Evolutionary conservation across 2,797 vertebrate genomes (phyloP), one percentile per base, ranked within the genome.

Genomic region (Sebastes minor): DNA sequence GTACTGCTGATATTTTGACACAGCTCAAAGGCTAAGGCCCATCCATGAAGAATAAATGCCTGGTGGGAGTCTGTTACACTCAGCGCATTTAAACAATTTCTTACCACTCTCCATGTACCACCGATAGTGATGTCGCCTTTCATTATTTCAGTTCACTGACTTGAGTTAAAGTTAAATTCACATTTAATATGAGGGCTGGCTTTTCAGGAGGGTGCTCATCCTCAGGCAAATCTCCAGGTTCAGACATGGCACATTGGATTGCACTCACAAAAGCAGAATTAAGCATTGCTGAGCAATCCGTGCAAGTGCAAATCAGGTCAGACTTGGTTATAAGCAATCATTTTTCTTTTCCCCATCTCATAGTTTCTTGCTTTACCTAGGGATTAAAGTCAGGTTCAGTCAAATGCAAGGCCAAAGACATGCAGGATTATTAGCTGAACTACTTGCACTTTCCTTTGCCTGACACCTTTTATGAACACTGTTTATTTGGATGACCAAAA

Each of bases 401-500:
- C 57, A 71, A 68, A 71, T 71, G 46, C 27, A 28, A 49, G 38
- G 22, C 9, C 18, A 53, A 71, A 85, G 38, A 35, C 67, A 64
- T 71, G 35, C 52, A 4, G 35, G 8, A 42, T 35, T 27, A 22
- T 59, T 78, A 60, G 72, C 60, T 71, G 6, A 77, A 81, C 35
- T 28, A 63, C 55, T 22, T 74, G 25, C 25, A 68, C 76, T 86
- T 83, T 84, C 62, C 64, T 72, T 69, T 42, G 33, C 30, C 53
- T 2, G 16, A 73, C 73, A 71, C 16, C 5, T 6, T 55, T 57
- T 46, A 23, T 33, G 6, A 71, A 77, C 10, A 23, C 10, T 27
- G 52, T 74, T 74, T 82, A 76, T 66, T 72, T 69, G 10, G 18
- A 83, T 62, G 74, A 80, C 74, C 25, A 70, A 84, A 89, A 86